Evolutionary conservation across 2,113 vertebrate genomes (phyloP), one percentile per base, ranked within the genome.

Genomic region (Acrocephalus arundinaceus): DNA sequence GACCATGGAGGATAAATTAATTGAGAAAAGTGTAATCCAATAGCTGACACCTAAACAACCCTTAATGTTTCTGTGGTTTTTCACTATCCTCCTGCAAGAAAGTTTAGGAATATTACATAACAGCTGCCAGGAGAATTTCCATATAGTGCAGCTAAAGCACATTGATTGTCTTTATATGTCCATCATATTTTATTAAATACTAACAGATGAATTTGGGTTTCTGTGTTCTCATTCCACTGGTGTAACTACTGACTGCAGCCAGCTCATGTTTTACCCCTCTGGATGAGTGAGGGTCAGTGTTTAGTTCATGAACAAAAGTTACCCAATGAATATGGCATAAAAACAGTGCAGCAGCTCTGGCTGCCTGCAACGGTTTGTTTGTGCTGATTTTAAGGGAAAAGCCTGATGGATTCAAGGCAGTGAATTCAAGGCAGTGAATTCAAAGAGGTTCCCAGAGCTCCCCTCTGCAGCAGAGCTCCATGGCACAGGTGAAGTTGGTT

Each of bases 1-100:
- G 93, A 57, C 93, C 84, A 90, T 0, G 0, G 97, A 97, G 96
- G 97, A 96, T 97, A 97, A 97, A 98, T 98, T 97, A 97, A 67
- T 65, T 70, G 74, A 39, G 72, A 73, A 90, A 96, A 93, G 35
- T 8, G 19, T 72, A 91, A 57, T 74, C 89, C 61, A 94, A 54
- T 31, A 95, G 75, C 59, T 93, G 89, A 82, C 87, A 89, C 48
- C 66, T 43, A 73, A 85, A 57, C 45, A 97, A 37, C 43, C n/a
- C 78, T 87, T 49, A 37, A 63, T 73, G 37, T 74, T 84, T 92
- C 57, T 96, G 65, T 89, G 78, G 7, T 68, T 90, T 37, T 93
- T 73, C 49, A 49, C 28, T 35, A 5, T 39, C 48, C 11, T 33
- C 65, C 49, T 94, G 91, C 46, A 85, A 68, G 84, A 75, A 46